phyloP scores from a whole-genome alignment of 2,113 vertebrate genomes.

The Machaerirhynchus nigripectus region DNA sequence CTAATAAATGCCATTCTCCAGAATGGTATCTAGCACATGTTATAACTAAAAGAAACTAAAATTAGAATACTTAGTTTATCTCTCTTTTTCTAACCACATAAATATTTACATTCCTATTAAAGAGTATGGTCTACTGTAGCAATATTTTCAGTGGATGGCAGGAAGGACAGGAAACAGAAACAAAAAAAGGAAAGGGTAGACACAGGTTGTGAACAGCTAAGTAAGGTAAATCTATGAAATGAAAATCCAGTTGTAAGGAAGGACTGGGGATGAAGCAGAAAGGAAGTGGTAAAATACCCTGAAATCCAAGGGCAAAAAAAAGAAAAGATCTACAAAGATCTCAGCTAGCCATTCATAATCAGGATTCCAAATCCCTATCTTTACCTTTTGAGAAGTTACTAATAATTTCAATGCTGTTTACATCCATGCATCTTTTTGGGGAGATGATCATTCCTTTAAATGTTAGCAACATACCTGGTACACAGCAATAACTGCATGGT shows the following conservation, averaged over 20 bases:
- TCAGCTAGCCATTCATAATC: background rate
- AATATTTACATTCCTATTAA: background rate
- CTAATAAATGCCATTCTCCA: background rate
- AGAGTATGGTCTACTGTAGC: background rate
- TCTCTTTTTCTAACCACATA: background rate
- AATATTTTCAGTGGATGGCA: background rate
- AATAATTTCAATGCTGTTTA: background rate
- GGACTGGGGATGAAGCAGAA: rapidly evolving
- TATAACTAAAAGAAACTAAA: background rate
- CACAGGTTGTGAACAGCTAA: background rate
- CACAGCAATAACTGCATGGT: background rate
- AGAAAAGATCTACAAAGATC: background rate
- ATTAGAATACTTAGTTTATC: background rate
- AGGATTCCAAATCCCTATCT: background rate
- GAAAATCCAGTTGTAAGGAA: background rate
- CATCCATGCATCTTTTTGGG: background rate
- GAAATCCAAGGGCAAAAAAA: background rate
- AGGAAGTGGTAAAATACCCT: background rate
- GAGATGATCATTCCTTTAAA: background rate
- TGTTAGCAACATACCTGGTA: background rate
- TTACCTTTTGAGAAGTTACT: background rate
- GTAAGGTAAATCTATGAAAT: background rate
- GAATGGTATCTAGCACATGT: background rate
- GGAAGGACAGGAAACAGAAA: background rate
- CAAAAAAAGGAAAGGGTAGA: background rate